Evolutionary conservation across 2,113 vertebrate genomes (phyloP).

Genomic region (Leucopternis melanops): DNA sequence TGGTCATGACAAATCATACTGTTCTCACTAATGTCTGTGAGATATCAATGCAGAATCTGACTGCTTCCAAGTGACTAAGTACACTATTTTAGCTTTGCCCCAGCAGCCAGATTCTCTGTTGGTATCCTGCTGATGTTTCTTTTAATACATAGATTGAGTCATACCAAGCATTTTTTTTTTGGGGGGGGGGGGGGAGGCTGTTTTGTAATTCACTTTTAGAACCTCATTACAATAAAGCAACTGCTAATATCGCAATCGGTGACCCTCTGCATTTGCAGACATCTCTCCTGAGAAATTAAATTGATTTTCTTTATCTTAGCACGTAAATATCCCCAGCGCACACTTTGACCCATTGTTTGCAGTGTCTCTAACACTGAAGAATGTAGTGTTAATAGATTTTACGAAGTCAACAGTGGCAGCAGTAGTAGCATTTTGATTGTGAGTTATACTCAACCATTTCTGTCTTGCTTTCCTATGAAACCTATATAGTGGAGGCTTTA

Average conservation of each 20-base stretch:
- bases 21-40: constrained; percentile 41
- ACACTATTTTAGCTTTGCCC: constrained; percentile 45
- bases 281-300: background rate
- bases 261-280: background rate
- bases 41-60: constrained; percentile 39
- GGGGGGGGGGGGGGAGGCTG: background rate
- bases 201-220: constrained; percentile 18
- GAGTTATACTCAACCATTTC: background rate
- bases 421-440: background rate
- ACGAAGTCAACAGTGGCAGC: background rate
- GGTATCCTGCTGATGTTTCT: constrained; percentile 38
- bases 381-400: constrained; percentile 15
- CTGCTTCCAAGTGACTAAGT: constrained; percentile 57
- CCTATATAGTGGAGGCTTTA: background rate
- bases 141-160: constrained; percentile 42
- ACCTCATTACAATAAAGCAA: background rate
- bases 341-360: constrained; percentile 12
- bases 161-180: background rate
- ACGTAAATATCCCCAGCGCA: background rate
- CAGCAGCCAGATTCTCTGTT: constrained; percentile 32
- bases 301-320: constrained; percentile 20
- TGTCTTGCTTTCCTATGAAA: background rate
- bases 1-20: constrained; percentile 21
- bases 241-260: background rate
- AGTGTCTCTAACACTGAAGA: background rate